A percentile compares a stretch with the other conserved stretches of the same genome.
These are phyloP conservation scores for Glyptemys insculpta DNA, from an alignment of 2,797 vertebrate genomes.

Conservation along the genomic window DNA sequence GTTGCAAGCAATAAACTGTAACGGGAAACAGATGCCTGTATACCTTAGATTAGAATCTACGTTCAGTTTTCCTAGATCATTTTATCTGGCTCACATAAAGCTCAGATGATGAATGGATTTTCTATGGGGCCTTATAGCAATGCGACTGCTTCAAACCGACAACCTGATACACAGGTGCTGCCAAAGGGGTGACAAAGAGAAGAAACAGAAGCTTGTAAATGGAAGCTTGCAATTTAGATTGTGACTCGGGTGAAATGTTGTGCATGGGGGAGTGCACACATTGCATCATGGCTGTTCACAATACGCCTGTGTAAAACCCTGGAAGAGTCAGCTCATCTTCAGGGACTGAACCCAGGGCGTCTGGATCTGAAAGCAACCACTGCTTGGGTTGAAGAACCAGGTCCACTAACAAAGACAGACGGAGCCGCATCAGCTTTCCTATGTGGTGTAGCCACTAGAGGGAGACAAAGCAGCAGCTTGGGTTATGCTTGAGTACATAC, in stretches of 20 bases:
- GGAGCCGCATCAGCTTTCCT: background rate
- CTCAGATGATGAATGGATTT: constrained; percentile 63
- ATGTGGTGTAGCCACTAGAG: background rate
- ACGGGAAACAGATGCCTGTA: constrained; percentile 77
- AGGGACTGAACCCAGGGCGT: background rate
- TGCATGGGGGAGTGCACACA: accelerated
- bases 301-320: accelerated
- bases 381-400: accelerated
- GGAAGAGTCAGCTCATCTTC: background rate
- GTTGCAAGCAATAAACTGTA: constrained; percentile 71
- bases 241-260: accelerated
- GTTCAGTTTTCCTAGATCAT: constrained; percentile 74
- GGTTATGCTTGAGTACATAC: background rate
- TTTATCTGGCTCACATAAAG: constrained; percentile 58
- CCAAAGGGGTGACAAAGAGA: background rate
- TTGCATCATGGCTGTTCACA: accelerated
- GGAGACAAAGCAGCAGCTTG: background rate
- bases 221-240: accelerated
- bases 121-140: background rate
- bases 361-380: background rate
- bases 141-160: accelerated
- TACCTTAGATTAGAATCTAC: constrained; percentile 75
- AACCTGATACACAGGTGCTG: constrained; percentile 9
- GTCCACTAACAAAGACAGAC: accelerated
- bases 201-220: constrained; percentile 39